These are phyloP conservation scores for Calameuta pallipes DNA, from an alignment of 2,888 invertebrate species.

Conservation along the genomic window DNA sequence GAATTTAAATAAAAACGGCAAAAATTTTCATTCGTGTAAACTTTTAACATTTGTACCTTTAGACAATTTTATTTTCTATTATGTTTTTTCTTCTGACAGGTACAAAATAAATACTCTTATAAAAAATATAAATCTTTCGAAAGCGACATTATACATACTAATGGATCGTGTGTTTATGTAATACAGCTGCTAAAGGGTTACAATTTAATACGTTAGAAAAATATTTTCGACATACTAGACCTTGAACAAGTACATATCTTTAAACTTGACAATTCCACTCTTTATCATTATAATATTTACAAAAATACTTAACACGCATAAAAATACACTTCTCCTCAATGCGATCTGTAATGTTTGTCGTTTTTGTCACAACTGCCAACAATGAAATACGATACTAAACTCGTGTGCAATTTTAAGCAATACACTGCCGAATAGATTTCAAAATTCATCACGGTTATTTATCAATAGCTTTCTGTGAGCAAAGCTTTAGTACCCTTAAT, in stretches of 20 bases:
- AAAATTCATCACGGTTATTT: neutral
- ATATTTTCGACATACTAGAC: neutral
- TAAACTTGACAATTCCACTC: neutral
- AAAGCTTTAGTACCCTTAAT: neutral
- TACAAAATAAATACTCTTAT: slow-evolving; percentile 58
- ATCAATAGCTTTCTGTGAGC: neutral
- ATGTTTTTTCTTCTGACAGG: slow-evolving; percentile 26
- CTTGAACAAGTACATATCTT: neutral
- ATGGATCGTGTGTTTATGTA: neutral
- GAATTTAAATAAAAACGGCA: neutral
- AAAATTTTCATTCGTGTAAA: neutral
- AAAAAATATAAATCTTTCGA: slow-evolving; percentile 56
- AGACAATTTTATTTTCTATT: slow-evolving; percentile 12
- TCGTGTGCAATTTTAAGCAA: neutral
- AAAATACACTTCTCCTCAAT: neutral
- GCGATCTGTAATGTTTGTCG: neutral
- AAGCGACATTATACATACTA: neutral
- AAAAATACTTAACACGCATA: slow-evolving; percentile 16
- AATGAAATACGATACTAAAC: neutral
- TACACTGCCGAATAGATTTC: neutral
- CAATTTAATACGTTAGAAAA: slow-evolving; percentile 1
- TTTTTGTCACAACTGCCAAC: neutral
- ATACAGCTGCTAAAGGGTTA: neutral
- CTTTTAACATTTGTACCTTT: slow-evolving; percentile 18
- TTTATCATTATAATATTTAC: slow-evolving; percentile 1